These are phyloP conservation scores for Argyrosomus regius DNA, from an alignment of 2,797 vertebrate species.

Conservation along the genomic window DNA sequence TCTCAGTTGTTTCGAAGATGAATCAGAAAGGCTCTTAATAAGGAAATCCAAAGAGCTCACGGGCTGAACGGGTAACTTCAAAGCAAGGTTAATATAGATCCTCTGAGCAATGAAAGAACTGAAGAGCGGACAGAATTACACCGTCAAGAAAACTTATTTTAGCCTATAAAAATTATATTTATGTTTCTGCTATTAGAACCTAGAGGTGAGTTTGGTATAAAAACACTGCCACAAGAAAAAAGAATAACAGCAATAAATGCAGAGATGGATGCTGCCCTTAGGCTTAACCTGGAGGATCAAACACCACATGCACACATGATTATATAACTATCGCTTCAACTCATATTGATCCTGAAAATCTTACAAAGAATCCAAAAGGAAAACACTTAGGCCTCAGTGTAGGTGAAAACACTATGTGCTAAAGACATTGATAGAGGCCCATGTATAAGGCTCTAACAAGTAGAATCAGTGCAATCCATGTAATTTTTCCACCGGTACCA, in stretches of 20 bases:
- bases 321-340: conserved; percentile 12
- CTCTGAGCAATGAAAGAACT: conserved; percentile 43
- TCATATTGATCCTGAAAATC: conserved; percentile 21
- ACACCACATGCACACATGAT: conserved; percentile 11
- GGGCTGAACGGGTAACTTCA: conserved; percentile 51
- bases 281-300: conserved; percentile 39
- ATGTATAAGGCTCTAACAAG: conserved; percentile 7
- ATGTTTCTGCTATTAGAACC: conserved; percentile 28
- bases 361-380: conserved; percentile 13
- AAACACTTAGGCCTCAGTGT: neutral
- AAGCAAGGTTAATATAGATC: conserved; percentile 69
- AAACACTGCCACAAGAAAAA: conserved; percentile 24
- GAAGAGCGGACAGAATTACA: conserved; percentile 43
- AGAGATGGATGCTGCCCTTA: conserved; percentile 28
- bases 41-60: conserved; percentile 51
- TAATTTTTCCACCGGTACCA: conserved; percentile 9
- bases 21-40: conserved; percentile 62
- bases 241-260: conserved; percentile 44
- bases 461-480: neutral
- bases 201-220: conserved; percentile 14
- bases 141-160: conserved; percentile 41
- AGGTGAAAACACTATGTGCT: neutral
- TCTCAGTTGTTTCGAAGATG: conserved; percentile 62
- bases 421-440: neutral
- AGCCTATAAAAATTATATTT: conserved; percentile 49